phyloP scores from a whole-genome alignment of 2,888 invertebrate genomes.

The Theretra japonica region DNA sequence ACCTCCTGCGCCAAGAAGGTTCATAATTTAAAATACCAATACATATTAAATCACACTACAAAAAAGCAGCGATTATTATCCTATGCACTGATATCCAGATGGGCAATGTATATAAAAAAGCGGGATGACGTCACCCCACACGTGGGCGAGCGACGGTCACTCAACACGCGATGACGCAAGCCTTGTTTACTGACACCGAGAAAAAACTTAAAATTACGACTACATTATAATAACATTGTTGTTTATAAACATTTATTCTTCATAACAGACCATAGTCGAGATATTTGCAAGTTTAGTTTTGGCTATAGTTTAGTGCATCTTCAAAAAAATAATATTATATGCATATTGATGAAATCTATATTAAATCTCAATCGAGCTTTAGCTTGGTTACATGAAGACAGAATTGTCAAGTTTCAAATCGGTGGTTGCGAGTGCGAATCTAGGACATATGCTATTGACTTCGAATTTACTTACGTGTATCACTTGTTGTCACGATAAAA shows the following conservation, averaged over 20 bases:
- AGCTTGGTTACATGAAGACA: too few relatives aligned
- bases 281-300: neutral
- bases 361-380: too few relatives aligned
- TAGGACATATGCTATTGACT: too few relatives aligned
- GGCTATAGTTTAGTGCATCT: neutral
- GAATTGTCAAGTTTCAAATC: too few relatives aligned
- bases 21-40: too few relatives aligned
- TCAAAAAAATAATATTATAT: too few relatives aligned
- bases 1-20: too few relatives aligned
- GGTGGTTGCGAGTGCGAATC: too few relatives aligned
- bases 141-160: slow-evolving; percentile 1
- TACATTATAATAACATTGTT: neutral
- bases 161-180: neutral
- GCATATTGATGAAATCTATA: too few relatives aligned
- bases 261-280: neutral
- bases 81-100: neutral
- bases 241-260: neutral
- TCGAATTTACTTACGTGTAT: too few relatives aligned
- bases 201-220: neutral
- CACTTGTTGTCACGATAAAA: too few relatives aligned
- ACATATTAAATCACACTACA: neutral
- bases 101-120: neutral
- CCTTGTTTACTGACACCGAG: neutral
- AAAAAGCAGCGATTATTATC: neutral
- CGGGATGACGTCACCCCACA: neutral